Evolutionary conservation across 2,888 invertebrate species (phyloP), one percentile per base, ranked within the genome.

Genomic region (Tenthredo livida): DNA sequence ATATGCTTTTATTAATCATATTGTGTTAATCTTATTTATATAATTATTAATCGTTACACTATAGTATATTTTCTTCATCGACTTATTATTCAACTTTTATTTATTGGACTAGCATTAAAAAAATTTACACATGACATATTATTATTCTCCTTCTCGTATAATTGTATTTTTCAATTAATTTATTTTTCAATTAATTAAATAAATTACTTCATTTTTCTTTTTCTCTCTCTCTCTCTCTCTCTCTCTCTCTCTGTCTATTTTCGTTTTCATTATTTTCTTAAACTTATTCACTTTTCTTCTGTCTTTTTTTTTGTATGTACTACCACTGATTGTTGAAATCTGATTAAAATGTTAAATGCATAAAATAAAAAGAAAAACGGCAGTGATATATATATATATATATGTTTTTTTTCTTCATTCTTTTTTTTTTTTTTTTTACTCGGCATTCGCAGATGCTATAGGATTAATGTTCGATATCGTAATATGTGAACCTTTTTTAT

Each of bases 101-200:
- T 40, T 17, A 61, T 58, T 80, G 47, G 75, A 80, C 80, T 80
- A 80, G 80, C 80, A 80, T 80, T 80, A 61, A 61, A 61, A 80
- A 80, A 80, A 61, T 80, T 80, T 80, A 80, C 40, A 80, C 61
- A 58, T 50, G 15, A 50, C 25, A 21, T 21, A 29, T 2, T 21
- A 29, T 2, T 29, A 61, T 21, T 77, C 29, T 77, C 33, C 12
- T 50, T 33, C 25, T 75, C 29, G 33, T 50, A 25, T 75, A 75
- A 43, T 75, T 25, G 43, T 25, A 75, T 75, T 25, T 25, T 12
- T 40, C 10, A n/a, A 10, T 75, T 50, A 17, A 75, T 37, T 29
- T 5, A 75, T 75, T 47, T 47, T 17, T n/a, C 43, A 61, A 73
- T 47, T 70, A 33, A 70, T 70, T 33, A 70, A n/a, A 33, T 37